Base-by-base conservation (phyloP, 2,888 invertebrate species). In the Coelogynopora nodosa region DNA sequence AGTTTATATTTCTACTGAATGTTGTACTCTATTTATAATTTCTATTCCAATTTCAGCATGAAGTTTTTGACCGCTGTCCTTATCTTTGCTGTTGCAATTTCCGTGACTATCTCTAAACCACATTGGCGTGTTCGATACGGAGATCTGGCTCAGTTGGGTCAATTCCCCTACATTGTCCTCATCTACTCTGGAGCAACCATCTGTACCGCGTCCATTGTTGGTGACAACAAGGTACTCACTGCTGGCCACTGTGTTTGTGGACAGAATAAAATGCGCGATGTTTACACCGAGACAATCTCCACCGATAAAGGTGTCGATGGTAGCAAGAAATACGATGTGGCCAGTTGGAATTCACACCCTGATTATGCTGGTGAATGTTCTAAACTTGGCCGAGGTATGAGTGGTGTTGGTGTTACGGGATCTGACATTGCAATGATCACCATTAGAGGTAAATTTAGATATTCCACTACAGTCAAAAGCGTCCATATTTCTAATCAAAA, bases 191-290 rank as follows among this genome's bases (percentile, higher is more conserved):
- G 74, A 74, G 27, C 27, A 74, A 23, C 74, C 5, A 74, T 74
- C 74, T 74, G 74, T 26, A 74, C 74, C 23, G 23, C 23, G 18
- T 74, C 74, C 27, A 74, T 74, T 26, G 74, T 74, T 26, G 74
- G 74, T 26, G 74, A 74, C 74, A 74, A 74, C 74, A 74, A 74
- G 74, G 74, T 74, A 2, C 74, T 74, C 74, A 74, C 74, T 26
- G 74, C 74, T 23, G 74, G 74, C 5, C 74, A 74, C 23, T 74
- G 74, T 74, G 74, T 74, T 26, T 74, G 74, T 26, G 74, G 74
- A 74, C 18, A 23, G 23, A 74, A 74, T 23, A 74, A 74, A 26
- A 74, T 74, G 74, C 74, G 74, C 27, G 18, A 74, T 26, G 74
- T 74, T 26, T 74, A 13, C 23, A 26, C 5, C 18, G 74, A 74